These are phyloP conservation scores for Lepas anatifera DNA, from an alignment of 2,888 invertebrate genomes.

Conservation along the genomic window DNA sequence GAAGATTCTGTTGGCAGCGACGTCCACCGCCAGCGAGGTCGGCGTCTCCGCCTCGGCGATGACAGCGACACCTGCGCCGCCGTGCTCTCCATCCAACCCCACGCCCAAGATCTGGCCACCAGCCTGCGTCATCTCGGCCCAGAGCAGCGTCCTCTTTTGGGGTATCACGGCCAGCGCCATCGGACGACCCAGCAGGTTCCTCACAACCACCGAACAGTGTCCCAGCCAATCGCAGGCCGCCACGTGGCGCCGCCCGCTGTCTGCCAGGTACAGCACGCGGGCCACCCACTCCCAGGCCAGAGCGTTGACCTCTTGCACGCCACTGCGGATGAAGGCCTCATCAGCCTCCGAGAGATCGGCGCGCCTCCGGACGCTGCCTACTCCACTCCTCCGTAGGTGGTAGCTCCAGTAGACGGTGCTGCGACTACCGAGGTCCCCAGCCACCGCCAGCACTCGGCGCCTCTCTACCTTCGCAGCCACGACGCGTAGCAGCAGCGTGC, in stretches of 20 bases:
- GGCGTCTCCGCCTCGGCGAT: neutral
- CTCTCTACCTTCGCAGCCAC: neutral
- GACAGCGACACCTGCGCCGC: neutral
- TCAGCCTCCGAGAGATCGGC: neutral
- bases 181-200: neutral
- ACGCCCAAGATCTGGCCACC: neutral
- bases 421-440: neutral
- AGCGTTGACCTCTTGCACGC: neutral
- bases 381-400: too few species aligned
- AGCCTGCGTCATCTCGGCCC: neutral
- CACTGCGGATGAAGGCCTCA: neutral
- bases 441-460: neutral
- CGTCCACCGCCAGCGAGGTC: neutral
- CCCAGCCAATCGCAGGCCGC: neutral
- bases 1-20: neutral
- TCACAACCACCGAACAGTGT: neutral
- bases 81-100: neutral
- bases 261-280: neutral
- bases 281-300: slow-evolving; percentile 14
- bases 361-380: neutral
- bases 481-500: neutral
- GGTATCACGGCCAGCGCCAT: neutral
- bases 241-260: neutral
- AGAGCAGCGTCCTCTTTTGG: neutral
- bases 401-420: slow-evolving; percentile 3